Evolutionary conservation across 2,888 invertebrate genomes (phyloP), one percentile per base, ranked within the genome.

Genomic region (Leucophenga montana): DNA sequence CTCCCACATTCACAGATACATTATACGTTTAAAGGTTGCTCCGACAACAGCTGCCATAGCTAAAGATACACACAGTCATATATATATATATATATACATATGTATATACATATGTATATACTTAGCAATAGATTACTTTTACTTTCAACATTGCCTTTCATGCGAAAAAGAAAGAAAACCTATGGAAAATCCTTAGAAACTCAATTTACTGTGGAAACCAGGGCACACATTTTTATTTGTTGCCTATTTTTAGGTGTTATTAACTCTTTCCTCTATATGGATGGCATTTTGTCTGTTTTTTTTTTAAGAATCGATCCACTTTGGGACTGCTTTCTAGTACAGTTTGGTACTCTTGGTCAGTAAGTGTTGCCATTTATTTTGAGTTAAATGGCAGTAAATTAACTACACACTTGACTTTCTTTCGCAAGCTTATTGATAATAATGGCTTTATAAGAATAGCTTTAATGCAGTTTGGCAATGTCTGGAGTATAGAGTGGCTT

Each of bases 321-420:
- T 39, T 39, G 39, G 39, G 9, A 39, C 39, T 11, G 39, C 39
- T 27, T 27, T 3, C 27, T 39, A 8, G 8, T n/a, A 16, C 50
- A n/a, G 50, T 16, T 16, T 6, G n/a, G n/a, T n/a, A 1, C 16
- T 4, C 14, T 64, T 64, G 62, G 62, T 20, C 62, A 64, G 48
- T 48, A 48, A 64, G 62, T 62, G 48, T 27, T 64, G 48, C 46
- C 62, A 64, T 64, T 48, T 46, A 64, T 46, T 64, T 64, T 48
- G n/a, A 64, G 46, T 46, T 48, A 64, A 64, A 64, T 46, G 62
- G 48, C 62, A 46, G 18, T 46, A 64, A 64, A 64, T 64, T 64
- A 64, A 81, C 79, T 84, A 81, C 64, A 73, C 71, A 54, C 39
- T 64, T 27, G 44, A 54, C 18, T 56, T 66, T 22, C n/a, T n/a